phyloP scores from a whole-genome alignment of 2,888 invertebrate genomes.

The Rhingia rostrata region DNA sequence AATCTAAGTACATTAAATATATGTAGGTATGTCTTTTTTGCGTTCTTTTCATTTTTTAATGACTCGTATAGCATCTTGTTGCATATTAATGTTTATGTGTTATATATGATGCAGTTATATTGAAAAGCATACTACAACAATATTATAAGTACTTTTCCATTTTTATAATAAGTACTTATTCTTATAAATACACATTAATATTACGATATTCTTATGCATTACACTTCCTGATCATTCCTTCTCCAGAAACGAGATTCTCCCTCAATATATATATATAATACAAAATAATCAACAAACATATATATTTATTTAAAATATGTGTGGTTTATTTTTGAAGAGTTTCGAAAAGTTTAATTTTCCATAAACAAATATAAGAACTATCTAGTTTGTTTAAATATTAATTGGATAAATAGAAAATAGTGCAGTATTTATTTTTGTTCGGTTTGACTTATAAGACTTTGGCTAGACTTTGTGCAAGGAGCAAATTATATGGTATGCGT shows the following conservation, averaged over 20 bases:
- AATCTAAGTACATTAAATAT: slow-evolving; percentile 63
- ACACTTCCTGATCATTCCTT: slow-evolving; percentile 32
- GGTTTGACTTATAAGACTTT: slow-evolving; percentile 48
- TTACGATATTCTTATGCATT: slow-evolving; percentile 53
- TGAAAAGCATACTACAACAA: slow-evolving; percentile 69
- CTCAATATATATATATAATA: slow-evolving; percentile 55
- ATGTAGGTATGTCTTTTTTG: slow-evolving; percentile 4
- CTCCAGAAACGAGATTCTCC: slow-evolving; percentile 7
- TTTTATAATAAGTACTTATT: slow-evolving; percentile 50
- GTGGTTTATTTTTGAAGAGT: slow-evolving; percentile 48
- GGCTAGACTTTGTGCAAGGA: slow-evolving; percentile 65
- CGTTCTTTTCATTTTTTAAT: slow-evolving; percentile 27
- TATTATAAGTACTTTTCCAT: slow-evolving; percentile 36
- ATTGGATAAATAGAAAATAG: slow-evolving; percentile 56
- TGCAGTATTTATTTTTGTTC: slow-evolving; percentile 40
- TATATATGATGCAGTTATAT: slow-evolving; percentile 61
- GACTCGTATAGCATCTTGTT: slow-evolving; percentile 58
- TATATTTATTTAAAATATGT: slow-evolving; percentile 26
- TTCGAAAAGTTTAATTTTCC: slow-evolving; percentile 30
- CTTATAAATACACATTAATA: slow-evolving; percentile 52
- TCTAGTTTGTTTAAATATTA: slow-evolving; percentile 6
- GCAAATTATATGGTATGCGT: slow-evolving; percentile 23
- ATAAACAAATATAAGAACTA: slow-evolving; percentile 34
- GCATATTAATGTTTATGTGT: slow-evolving; percentile 35
- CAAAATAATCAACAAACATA: slow-evolving; percentile 61